Percentiles rank a stretch among this genome's conserved stretches.
Evolutionary conservation across 2,888 invertebrate genomes (phyloP).

Genomic region (Andrena bucephala): DNA sequence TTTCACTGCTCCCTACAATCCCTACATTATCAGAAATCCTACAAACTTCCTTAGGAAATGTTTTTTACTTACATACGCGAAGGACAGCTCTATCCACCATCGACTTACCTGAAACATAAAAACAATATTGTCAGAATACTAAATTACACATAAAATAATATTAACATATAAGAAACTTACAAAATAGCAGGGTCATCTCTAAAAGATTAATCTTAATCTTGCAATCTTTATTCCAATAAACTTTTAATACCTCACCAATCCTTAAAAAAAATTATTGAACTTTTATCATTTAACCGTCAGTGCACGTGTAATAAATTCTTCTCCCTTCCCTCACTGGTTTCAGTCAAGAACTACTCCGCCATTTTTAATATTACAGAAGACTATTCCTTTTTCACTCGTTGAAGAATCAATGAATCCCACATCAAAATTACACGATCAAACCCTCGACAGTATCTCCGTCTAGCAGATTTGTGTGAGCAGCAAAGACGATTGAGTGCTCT

Average conservation of each 20-base stretch:
- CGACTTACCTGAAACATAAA: slow-evolving; percentile 16
- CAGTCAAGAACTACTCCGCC: no score
- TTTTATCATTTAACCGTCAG: no score
- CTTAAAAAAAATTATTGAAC: no score
- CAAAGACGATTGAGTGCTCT: slow-evolving; percentile 19
- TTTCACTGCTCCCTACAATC: not conserved
- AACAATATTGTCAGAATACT: not conserved
- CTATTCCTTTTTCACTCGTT: not conserved
- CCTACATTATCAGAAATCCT: not conserved
- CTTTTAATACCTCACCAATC: no score
- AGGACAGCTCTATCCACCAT: not conserved
- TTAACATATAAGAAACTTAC: no score
- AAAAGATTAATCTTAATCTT: no score
- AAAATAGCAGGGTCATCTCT: no score
- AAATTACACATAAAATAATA: not conserved
- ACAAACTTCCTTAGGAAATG: not conserved
- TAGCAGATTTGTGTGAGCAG: not conserved
- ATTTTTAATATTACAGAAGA: no score
- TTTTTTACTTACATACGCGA: not conserved
- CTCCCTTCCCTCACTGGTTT: no score
- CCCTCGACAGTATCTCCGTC: slow-evolving; percentile 12
- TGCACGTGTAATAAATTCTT: no score
- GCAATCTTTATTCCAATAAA: no score
- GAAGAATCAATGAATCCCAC: slow-evolving; percentile 4
- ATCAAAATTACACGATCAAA: not conserved